phyloP scores from a whole-genome alignment of 1,140 invertebrate species.

The Chironomus tepperi region DNA sequence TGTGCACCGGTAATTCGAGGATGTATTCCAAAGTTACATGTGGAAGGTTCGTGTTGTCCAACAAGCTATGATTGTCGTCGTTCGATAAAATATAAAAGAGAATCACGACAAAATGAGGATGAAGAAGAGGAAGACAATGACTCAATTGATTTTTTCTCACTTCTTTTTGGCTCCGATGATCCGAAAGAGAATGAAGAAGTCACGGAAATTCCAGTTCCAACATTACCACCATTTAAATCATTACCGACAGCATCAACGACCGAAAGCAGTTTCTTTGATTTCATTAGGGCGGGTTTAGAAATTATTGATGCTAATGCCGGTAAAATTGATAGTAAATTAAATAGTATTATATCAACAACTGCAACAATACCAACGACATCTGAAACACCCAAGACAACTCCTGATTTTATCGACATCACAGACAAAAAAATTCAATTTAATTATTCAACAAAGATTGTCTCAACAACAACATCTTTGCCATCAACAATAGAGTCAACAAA shows the following conservation, averaged over 20 bases:
- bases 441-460: neutral
- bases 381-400: neutral
- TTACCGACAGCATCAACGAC: slow-evolving; percentile 28
- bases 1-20: slow-evolving; percentile 64
- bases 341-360: neutral
- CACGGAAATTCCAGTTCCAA: slow-evolving; percentile 24
- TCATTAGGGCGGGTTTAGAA: slow-evolving; percentile 36
- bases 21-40: slow-evolving; percentile 63
- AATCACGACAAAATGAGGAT: slow-evolving; percentile 1
- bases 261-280: slow-evolving; percentile 37
- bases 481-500: neutral
- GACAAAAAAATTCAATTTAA: too few species aligned
- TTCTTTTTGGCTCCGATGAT: slow-evolving; percentile 32
- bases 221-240: slow-evolving; percentile 25
- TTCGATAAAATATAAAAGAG: slow-evolving; percentile 33
- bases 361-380: neutral
- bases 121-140: slow-evolving; percentile 29
- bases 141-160: slow-evolving; percentile 38
- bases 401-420: too few species aligned
- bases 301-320: slow-evolving; percentile 37
- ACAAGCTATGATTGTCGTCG: slow-evolving; percentile 71
- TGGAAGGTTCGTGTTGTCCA: slow-evolving; percentile 70
- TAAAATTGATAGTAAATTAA: slow-evolving; percentile 28
- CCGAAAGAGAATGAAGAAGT: neutral
- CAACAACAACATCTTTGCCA: neutral